Base-by-base conservation (phyloP, 2,797 vertebrate genomes). In the Fistularia tabacaria region DNA sequence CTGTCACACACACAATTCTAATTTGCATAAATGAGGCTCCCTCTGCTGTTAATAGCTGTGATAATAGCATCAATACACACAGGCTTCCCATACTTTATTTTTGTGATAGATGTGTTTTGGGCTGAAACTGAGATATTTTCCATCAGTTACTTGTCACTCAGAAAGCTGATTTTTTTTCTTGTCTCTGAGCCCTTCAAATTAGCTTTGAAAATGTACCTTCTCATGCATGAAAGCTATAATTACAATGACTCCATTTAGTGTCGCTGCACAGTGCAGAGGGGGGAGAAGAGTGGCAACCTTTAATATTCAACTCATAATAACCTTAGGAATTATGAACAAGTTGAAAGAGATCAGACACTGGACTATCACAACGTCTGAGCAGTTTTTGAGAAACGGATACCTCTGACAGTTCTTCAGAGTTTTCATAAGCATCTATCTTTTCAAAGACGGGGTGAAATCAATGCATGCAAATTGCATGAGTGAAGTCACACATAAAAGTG, bases 141-240 rank as follows among this genome's bases (percentile, higher is more conserved):
- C 65, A 69, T 67, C 66, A 44, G 54, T 63, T 38, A 41, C 49
- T 59, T 80, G 63, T 80, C 70, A 76, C 38, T 84, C 62, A 75
- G 50, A 69, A 45, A 8, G 15, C 38, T 37, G 13, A 48, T 62
- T 66, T 64, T 61, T 48, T 44, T 51, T 55, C 14, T 15, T 45
- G 54, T 25, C 15, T 44, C 25, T 37, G 58, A 86, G 74, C 73
- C 62, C 67, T 79, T 85, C 65, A 88, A 81, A 83, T 86, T 74
- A 88, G 74, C 76, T 78, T 68, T 64, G 79, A 85, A 83, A 89
- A 88, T 79, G 71, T 84, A 88, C 79, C 82, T 85, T 77, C 50
- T 81, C 87, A 88, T 85, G 85, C 87, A 89, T 89, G 83, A 89
- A 88, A 84, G 65, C 83, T 84, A 77, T 88, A 89, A 90, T 90